Conservation (phyloP, 2,113 vertebrate species). For the Psephotus haematonotus region DNA sequence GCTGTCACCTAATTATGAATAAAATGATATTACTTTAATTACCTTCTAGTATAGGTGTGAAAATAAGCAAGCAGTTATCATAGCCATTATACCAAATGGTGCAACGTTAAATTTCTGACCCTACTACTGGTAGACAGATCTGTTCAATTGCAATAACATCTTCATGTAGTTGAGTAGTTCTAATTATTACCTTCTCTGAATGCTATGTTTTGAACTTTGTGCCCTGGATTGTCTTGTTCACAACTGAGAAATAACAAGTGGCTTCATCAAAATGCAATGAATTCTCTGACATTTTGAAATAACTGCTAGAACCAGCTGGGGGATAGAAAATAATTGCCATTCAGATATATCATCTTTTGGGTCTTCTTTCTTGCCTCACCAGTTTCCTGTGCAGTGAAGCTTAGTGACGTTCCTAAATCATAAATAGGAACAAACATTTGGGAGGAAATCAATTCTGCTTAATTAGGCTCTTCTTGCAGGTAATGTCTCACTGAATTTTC, state of each 20-base stretch:
- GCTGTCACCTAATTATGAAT: conserved; percentile 14
- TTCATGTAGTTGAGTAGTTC: background rate
- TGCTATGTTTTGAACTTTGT: background rate
- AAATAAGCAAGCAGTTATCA: conserved; percentile 18
- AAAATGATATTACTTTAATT: conserved; percentile 52
- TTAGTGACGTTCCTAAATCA: background rate
- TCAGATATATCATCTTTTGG: background rate
- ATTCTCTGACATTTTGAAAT: conserved; percentile 32
- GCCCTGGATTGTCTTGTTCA: background rate
- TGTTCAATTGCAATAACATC: background rate
- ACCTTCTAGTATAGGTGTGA: conserved; percentile 14
- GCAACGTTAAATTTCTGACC: conserved; percentile 15
- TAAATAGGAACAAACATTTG: background rate
- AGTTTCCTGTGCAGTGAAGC: background rate
- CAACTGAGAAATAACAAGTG: conserved; percentile 12
- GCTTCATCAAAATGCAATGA: conserved; percentile 8
- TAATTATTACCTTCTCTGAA: conserved; percentile 7
- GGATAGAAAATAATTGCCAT: conserved; percentile 15
- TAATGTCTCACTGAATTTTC: background rate
- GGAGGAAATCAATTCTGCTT: background rate
- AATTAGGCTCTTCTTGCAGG: background rate
- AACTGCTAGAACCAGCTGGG: background rate
- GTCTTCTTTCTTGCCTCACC: background rate
- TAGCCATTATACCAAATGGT: conserved; percentile 9
- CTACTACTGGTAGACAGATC: background rate